These are phyloP conservation scores for Saccopteryx bilineata DNA, from an alignment of 2,113 vertebrate genomes.

Conservation along the genomic window DNA sequence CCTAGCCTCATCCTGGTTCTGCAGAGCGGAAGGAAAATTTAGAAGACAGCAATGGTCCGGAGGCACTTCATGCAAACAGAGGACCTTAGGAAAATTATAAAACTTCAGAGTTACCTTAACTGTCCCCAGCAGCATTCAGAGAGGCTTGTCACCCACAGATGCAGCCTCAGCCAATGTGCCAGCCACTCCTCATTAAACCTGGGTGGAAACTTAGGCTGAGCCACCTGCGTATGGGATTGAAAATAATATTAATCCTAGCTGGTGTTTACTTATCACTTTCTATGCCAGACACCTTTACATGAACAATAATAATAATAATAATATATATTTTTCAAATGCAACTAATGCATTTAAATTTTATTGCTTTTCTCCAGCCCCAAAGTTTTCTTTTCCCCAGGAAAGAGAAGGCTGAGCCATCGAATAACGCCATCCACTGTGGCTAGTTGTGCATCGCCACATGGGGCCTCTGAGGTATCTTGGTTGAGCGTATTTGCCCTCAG, in stretches of 20 bases:
- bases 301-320: not conserved
- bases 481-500: not conserved
- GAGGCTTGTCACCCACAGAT: not conserved
- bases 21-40: not conserved
- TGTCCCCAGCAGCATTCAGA: not conserved
- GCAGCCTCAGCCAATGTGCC: not conserved
- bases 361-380: not conserved
- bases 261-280: not conserved
- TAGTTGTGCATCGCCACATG: not conserved
- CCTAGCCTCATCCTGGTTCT: not conserved
- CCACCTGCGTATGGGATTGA: not conserved
- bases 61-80: not conserved
- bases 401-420: not conserved
- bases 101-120: not conserved
- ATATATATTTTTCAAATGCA: not conserved
- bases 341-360: not conserved
- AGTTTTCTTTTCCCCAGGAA: not conserved
- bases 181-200: not conserved
- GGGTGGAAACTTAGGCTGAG: fast-evolving
- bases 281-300: not conserved
- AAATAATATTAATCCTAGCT: not conserved
- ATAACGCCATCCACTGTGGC: no score
- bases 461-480: not conserved
- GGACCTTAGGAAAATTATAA: not conserved
- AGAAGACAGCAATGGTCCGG: not conserved